phyloP scores from a whole-genome alignment of 1,140 invertebrate genomes.

The Danaus plexippus region DNA sequence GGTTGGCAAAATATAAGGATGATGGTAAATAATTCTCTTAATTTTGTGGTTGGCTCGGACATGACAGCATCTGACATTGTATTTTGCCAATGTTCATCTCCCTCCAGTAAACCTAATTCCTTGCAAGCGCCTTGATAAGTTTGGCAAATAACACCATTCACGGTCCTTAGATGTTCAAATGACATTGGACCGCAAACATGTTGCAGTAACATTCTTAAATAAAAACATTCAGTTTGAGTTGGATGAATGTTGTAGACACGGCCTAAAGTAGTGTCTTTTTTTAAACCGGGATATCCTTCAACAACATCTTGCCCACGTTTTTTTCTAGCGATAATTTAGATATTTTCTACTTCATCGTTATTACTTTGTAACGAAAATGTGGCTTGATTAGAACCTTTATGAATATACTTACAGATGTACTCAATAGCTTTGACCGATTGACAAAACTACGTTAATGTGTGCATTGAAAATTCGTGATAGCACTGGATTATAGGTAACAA shows the following conservation, averaged over 20 bases:
- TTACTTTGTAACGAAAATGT: too few relatives aligned
- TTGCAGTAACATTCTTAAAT: constrained; percentile 53
- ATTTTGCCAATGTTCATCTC: constrained; percentile 32
- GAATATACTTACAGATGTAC: too few relatives aligned
- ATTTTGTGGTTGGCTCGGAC: constrained; percentile 26
- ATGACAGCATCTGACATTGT: constrained; percentile 27
- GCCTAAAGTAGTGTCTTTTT: constrained; percentile 31
- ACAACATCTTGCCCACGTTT: too few relatives aligned
- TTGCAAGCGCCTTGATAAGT: constrained; percentile 32
- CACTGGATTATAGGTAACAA: too few relatives aligned
- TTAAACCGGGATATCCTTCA: constrained; percentile 4
- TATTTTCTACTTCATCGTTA: too few relatives aligned
- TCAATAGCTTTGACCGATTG: too few relatives aligned
- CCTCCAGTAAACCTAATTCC: constrained; percentile 29
- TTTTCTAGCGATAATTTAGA: too few relatives aligned
- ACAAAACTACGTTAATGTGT: too few relatives aligned
- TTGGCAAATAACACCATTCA: constrained; percentile 34
- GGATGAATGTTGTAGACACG: constrained; percentile 54
- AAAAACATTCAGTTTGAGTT: constrained; percentile 49
- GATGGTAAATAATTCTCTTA: constrained; percentile 31
- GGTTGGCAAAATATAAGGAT: constrained; percentile 32
- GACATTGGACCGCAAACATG: constrained; percentile 44
- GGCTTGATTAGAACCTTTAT: too few relatives aligned
- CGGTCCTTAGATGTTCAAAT: constrained; percentile 40
- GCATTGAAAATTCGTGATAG: too few relatives aligned